phyloP scores from a whole-genome alignment of 2,888 invertebrate genomes.

The Lepidochrysops patricia region DNA sequence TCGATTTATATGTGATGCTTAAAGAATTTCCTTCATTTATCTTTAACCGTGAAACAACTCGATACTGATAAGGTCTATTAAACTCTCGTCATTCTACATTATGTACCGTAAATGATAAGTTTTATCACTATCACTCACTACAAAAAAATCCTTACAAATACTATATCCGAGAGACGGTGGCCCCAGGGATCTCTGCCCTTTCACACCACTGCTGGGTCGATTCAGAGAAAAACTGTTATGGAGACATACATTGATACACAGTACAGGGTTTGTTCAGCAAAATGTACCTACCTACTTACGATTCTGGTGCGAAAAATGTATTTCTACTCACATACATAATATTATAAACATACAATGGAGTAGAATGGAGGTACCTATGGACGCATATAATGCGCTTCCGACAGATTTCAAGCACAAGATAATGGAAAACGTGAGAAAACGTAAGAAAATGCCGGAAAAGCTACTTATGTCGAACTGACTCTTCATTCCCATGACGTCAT shows the following conservation, averaged over 20 bases:
- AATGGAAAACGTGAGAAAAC: neutral
- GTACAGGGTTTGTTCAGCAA: too few species aligned
- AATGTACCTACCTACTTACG: too few species aligned
- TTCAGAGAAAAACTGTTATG: too few species aligned
- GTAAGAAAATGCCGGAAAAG: neutral
- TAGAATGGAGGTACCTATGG: too few species aligned
- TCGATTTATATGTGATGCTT: neutral
- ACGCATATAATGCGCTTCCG: neutral
- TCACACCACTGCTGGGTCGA: too few species aligned
- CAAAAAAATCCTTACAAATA: too few species aligned
- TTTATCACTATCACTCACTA: too few species aligned
- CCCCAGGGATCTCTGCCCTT: too few species aligned
- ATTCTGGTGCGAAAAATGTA: too few species aligned
- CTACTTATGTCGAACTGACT: neutral
- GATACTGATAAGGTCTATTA: neutral
- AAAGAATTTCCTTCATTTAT: neutral
- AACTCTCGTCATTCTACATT: neutral
- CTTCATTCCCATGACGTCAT: neutral
- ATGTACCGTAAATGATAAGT: neutral
- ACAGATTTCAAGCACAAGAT: neutral
- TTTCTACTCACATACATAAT: neutral
- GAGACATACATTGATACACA: too few species aligned
- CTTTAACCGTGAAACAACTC: neutral
- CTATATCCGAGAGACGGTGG: too few species aligned
- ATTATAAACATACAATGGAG: too few species aligned